Evolutionary conservation across 2,888 invertebrate genomes (phyloP), one percentile per base, ranked within the genome.

Genomic region (Andrena minutula): DNA sequence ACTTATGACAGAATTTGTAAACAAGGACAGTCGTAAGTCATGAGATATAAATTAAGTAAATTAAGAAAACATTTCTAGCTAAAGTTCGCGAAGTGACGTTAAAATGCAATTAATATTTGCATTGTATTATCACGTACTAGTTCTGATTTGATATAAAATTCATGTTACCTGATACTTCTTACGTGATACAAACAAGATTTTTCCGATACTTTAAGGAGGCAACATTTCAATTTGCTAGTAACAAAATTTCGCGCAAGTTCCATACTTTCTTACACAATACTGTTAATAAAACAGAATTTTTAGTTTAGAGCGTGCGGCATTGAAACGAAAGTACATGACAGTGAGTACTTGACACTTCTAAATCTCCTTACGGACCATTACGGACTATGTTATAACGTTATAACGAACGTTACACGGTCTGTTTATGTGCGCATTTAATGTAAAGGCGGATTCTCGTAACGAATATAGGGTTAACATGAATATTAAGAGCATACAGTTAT

Each of bases 121-220:
- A 7, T 4, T 69, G 30, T 6, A 47, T 16, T 1, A 26, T 26
- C 20, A 2, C 16, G 56, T 41, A 70, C 49, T 20, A 56, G 1
- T 20, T 72, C 30, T 64, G 28, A 65, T 75, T 56, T 66, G 0
- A 49, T 47, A 88, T 85, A 87, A 88, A 81, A 72, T 73, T 32
- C 74, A 74, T 65, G 79, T 77, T 88, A 93, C 94, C 93, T 94
- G 78, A 93, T 91, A 66, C 92, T 90, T 84, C 90, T 92, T 53
- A 91, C 90, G 51, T 86, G 89, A 83, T 91, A 90, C 41, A 89
- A 73, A 66, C 79, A 86, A 70, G 89, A 85, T 85, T 89, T 92
- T 68, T 89, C 90, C 12, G 92, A 84, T 35, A 89, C 81, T 56
- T 90, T 87, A 26, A 93, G 83, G 32, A 94, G 79, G 7, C 89